Evolutionary conservation across 2,888 invertebrate genomes (phyloP).

Genomic region (Ectemnius continuus): DNA sequence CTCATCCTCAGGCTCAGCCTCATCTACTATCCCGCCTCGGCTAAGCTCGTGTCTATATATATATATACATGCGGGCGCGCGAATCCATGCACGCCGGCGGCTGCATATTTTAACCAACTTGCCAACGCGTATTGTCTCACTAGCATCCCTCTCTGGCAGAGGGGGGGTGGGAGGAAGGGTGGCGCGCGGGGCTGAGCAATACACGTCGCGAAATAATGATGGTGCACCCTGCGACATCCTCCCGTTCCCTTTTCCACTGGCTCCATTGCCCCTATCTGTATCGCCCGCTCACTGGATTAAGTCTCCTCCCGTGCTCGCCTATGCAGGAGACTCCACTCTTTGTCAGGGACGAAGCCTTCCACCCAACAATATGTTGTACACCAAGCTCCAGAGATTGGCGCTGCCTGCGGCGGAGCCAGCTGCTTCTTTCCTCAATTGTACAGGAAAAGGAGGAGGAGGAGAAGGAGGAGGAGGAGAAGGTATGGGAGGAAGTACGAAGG

Average conservation of each 20-base stretch:
- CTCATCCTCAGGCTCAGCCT: not conserved
- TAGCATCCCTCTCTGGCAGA: conserved; percentile 38
- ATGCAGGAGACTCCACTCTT: conserved; percentile 28
- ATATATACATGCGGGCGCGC: conserved; percentile 32
- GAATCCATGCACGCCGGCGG: conserved; percentile 53
- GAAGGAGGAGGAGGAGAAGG: too few species aligned
- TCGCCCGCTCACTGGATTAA: not conserved
- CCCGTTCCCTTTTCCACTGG: conserved; percentile 11
- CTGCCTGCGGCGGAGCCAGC: conserved; percentile 19
- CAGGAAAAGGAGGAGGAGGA: conserved; percentile 8
- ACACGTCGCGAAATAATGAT: conserved; percentile 60
- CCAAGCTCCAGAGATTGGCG: conserved; percentile 44
- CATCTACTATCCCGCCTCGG: conserved; percentile 1
- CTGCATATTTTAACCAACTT: conserved; percentile 73
- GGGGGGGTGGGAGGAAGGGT: not conserved
- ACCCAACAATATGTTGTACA: conserved; percentile 36
- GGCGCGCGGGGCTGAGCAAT: not conserved
- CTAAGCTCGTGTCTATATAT: conserved; percentile 29
- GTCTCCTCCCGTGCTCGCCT: conserved; percentile 17
- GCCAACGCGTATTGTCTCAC: conserved; percentile 64
- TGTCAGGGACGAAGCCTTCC: conserved; percentile 41
- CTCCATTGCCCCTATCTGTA: conserved; percentile 2
- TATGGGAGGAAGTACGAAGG: too few species aligned
- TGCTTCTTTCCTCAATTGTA: conserved; percentile 47
- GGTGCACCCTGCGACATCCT: conserved; percentile 47